Conservation (phyloP, 2,797 vertebrate species). For the Eulemur coronatus region DNA sequence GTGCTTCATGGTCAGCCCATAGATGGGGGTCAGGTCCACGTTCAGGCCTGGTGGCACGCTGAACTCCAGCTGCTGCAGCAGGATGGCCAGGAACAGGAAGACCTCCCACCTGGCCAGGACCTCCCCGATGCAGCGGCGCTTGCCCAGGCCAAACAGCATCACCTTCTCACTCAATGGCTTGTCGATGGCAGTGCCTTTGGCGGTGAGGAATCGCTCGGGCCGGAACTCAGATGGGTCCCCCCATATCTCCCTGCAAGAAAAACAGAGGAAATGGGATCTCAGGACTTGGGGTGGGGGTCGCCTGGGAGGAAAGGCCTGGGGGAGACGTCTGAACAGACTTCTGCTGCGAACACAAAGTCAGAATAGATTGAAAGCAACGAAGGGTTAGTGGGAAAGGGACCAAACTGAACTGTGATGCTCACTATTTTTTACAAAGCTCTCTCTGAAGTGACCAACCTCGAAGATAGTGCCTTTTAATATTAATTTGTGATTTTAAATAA, state of each 20-base stretch:
- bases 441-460: background rate
- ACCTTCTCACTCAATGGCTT: slow-evolving; percentile 88
- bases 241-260: slow-evolving; percentile 87
- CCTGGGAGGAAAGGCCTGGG: background rate
- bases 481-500: background rate
- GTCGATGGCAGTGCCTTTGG: slow-evolving; percentile 84
- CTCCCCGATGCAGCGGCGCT: slow-evolving; percentile 92
- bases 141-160: slow-evolving; percentile 90
- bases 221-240: slow-evolving; percentile 89
- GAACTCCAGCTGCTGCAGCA: slow-evolving; percentile 92
- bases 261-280: background rate
- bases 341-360: background rate
- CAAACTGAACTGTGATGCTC: background rate
- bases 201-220: slow-evolving; percentile 91
- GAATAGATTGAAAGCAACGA: background rate
- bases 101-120: slow-evolving; percentile 88
- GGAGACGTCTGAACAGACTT: background rate
- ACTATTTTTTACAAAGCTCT: background rate
- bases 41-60: slow-evolving; percentile 76
- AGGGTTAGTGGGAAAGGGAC: background rate
- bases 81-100: slow-evolving; percentile 92
- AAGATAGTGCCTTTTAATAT: background rate
- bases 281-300: background rate
- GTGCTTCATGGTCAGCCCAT: slow-evolving; percentile 90
- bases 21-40: slow-evolving; percentile 90